A percentile compares a stretch with the other conserved stretches of the same genome.
These are phyloP conservation scores for Pempheris klunzingeri DNA, from an alignment of 2,797 vertebrate genomes.

Conservation along the genomic window DNA sequence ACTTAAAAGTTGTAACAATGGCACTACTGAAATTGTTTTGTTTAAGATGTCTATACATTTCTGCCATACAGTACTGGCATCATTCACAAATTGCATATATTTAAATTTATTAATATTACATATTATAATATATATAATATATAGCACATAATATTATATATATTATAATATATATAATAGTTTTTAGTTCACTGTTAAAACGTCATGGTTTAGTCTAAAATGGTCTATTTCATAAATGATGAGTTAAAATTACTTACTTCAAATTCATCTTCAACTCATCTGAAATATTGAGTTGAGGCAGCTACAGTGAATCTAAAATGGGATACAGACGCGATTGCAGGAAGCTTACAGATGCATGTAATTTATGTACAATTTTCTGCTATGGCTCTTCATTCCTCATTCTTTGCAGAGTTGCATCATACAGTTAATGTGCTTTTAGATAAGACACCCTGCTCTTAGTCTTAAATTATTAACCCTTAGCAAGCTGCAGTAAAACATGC, in stretches of 20 bases:
- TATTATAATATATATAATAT: no score
- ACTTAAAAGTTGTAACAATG: not conserved
- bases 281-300: not conserved
- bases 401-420: slow-evolving; percentile 31
- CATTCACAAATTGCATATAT: not conserved
- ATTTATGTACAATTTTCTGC: slow-evolving; percentile 20
- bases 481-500: slow-evolving; percentile 15
- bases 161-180: no score
- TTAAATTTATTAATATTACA: no score
- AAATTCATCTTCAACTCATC: slow-evolving; percentile 2
- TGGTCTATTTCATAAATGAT: not conserved
- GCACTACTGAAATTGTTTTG: not conserved
- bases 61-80: not conserved
- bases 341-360: slow-evolving; percentile 9
- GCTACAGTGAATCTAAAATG: not conserved
- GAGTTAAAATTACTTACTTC: not conserved
- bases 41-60: not conserved
- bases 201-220: not conserved
- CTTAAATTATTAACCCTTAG: slow-evolving; percentile 40
- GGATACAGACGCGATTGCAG: not conserved
- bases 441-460: slow-evolving; percentile 19
- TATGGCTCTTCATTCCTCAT: slow-evolving; percentile 1
- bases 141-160: no score
- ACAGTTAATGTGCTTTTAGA: slow-evolving; percentile 29
- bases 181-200: not conserved